Conservation (phyloP, 1,140 invertebrate genomes). For the Drosophila malerkotliana region DNA sequence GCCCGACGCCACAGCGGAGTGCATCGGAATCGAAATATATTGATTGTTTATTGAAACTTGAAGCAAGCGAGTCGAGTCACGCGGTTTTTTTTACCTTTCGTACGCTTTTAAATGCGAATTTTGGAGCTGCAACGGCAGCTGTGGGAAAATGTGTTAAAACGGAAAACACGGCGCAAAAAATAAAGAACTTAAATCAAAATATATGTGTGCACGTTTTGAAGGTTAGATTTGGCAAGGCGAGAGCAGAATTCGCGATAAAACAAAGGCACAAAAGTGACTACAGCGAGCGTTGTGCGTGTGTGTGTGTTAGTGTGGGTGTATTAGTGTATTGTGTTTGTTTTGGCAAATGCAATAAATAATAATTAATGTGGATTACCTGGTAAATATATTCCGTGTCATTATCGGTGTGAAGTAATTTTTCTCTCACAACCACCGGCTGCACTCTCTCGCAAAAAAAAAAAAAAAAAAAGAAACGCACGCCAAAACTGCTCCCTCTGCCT, state of each 20-base stretch:
- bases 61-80: conserved; percentile 28
- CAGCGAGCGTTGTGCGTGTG: conserved; percentile 16
- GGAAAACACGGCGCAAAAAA: conserved; percentile 10
- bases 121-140: conserved; percentile 2
- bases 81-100: conserved; percentile 42
- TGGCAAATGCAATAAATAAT: conserved; percentile 55
- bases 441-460: conserved; percentile 12
- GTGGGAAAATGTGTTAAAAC: conserved; percentile 38
- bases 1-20: conserved; percentile 10
- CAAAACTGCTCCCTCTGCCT: conserved; percentile 9
- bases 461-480: too few species aligned
- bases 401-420: conserved; percentile 53
- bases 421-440: conserved; percentile 61
- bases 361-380: conserved; percentile 27
- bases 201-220: conserved; percentile 51
- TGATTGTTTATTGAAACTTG: conserved; percentile 47
- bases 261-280: conserved; percentile 48
- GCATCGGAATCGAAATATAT: conserved; percentile 51
- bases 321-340: conserved; percentile 52
- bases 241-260: conserved; percentile 48
- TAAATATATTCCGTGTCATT: conserved; percentile 31
- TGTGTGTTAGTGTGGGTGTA: background rate
- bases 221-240: conserved; percentile 46
- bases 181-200: conserved; percentile 33
- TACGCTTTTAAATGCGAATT: background rate